These are phyloP conservation scores for Pygocentrus nattereri DNA, from an alignment of 2,797 vertebrate genomes.

Conservation along the genomic window DNA sequence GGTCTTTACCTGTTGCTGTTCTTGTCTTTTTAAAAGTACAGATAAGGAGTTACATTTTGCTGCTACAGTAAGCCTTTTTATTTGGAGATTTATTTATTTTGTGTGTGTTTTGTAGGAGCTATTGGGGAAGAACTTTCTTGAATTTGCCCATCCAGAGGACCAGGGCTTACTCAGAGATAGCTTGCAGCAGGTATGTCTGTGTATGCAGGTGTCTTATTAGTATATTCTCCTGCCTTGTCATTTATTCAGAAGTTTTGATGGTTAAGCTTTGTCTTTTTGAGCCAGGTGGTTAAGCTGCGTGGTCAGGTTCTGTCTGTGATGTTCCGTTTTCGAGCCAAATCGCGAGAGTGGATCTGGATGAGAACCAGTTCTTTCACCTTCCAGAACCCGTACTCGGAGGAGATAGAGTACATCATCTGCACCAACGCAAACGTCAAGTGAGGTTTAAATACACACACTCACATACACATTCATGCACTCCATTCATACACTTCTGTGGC, in stretches of 20 bases:
- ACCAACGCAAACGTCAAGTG: conserved; percentile 98
- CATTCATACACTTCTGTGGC: neutral
- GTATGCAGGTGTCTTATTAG: neutral
- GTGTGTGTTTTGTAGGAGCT: conserved; percentile 83
- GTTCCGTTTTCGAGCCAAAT: conserved; percentile 95
- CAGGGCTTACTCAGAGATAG: conserved; percentile 93
- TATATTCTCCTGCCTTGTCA: neutral
- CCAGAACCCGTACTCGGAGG: conserved; percentile 98
- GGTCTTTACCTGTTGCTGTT: neutral
- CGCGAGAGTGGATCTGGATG: conserved; percentile 94
- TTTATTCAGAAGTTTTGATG: neutral
- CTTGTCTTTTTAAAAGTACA: neutral
- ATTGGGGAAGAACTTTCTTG: conserved; percentile 93
- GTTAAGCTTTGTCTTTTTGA: conserved; percentile 52
- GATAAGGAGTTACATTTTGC: neutral
- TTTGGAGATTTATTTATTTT: neutral
- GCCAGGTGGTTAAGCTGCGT: conserved; percentile 95
- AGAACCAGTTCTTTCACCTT: conserved; percentile 98
- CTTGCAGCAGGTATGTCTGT: conserved; percentile 90
- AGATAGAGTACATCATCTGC: conserved; percentile 99
- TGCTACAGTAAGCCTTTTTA: neutral
- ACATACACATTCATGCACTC: neutral
- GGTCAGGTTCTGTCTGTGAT: conserved; percentile 98
- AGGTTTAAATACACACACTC: conserved; percentile 57
- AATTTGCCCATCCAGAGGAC: conserved; percentile 93